phyloP scores from a whole-genome alignment of 2,888 invertebrate species.

The Habroteleia sp. region DNA sequence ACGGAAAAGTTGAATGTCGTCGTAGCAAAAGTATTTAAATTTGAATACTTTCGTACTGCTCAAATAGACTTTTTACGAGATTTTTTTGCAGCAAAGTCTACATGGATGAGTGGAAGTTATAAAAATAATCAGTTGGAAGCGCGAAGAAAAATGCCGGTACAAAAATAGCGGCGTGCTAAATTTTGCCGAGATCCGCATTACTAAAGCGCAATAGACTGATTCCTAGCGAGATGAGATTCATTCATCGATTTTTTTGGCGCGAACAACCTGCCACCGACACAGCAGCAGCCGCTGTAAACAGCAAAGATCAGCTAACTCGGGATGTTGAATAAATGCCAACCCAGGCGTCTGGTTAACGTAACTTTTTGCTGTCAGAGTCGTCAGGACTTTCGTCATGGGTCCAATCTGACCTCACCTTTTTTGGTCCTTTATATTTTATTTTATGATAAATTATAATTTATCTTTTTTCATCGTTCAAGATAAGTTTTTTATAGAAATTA shows the following conservation, averaged over 20 bases:
- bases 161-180: conserved; percentile 50
- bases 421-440: too few relatives aligned
- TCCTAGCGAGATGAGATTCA: conserved; percentile 72
- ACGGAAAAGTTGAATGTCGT: too few relatives aligned
- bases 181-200: conserved; percentile 41
- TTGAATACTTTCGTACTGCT: too few relatives aligned
- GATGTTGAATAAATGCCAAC: conserved; percentile 62
- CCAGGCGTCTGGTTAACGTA: conserved; percentile 64
- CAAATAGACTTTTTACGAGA: too few relatives aligned
- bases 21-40: too few relatives aligned
- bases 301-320: conserved; percentile 51
- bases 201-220: conserved; percentile 66
- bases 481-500: too few relatives aligned
- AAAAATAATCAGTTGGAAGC: conserved; percentile 5
- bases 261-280: conserved; percentile 58
- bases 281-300: conserved; percentile 51
- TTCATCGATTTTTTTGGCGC: conserved; percentile 75
- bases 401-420: conserved; percentile 62
- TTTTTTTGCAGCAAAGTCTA: background rate
- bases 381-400: conserved; percentile 60
- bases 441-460: too few relatives aligned
- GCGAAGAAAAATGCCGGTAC: conserved; percentile 15
- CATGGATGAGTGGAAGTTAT: conserved; percentile 11
- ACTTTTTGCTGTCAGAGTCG: conserved; percentile 51
- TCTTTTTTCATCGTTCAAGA: conserved; percentile 2